A percentile compares a stretch with the other conserved stretches of the same genome.
Conservation (phyloP, 2,888 invertebrate species). For the Spisula solida region DNA sequence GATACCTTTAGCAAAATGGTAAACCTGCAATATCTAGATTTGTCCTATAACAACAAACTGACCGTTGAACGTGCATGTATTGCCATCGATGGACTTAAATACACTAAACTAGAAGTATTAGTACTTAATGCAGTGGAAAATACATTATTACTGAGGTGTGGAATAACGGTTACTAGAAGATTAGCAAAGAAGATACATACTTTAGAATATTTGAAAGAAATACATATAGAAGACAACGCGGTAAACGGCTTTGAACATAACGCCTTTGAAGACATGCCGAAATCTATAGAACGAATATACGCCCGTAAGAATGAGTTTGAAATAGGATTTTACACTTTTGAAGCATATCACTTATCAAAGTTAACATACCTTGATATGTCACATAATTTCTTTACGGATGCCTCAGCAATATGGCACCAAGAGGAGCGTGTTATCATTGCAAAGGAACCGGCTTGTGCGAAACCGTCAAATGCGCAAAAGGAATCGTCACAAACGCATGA, state of each 20-base stretch:
- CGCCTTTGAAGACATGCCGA: constrained; percentile 23
- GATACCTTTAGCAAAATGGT: constrained; percentile 26
- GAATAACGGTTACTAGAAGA: not conserved
- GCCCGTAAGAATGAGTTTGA: constrained; percentile 48
- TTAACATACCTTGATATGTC: constrained; percentile 39
- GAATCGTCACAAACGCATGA: not conserved
- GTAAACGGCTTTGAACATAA: constrained; percentile 10
- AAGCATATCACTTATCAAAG: constrained; percentile 6
- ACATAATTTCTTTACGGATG: constrained; percentile 51
- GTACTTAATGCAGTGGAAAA: constrained; percentile 47
- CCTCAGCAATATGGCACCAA: not conserved
- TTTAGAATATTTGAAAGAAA: constrained; percentile 36
- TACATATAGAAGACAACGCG: constrained; percentile 41
- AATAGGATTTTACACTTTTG: constrained; percentile 41
- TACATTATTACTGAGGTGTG: constrained; percentile 25
- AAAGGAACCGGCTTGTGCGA: not conserved
- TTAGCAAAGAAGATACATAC: not conserved
- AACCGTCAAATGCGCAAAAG: not conserved
- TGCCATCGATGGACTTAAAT: constrained; percentile 15
- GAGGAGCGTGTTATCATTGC: not conserved
- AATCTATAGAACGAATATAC: constrained; percentile 31
- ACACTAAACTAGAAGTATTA: constrained; percentile 42
- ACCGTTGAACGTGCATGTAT: not conserved
- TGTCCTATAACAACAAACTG: constrained; percentile 42
- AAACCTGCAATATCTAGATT: constrained; percentile 46